These are phyloP conservation scores for Xestia rhomboidea DNA, from an alignment of 2,888 invertebrate species.

Conservation along the genomic window DNA sequence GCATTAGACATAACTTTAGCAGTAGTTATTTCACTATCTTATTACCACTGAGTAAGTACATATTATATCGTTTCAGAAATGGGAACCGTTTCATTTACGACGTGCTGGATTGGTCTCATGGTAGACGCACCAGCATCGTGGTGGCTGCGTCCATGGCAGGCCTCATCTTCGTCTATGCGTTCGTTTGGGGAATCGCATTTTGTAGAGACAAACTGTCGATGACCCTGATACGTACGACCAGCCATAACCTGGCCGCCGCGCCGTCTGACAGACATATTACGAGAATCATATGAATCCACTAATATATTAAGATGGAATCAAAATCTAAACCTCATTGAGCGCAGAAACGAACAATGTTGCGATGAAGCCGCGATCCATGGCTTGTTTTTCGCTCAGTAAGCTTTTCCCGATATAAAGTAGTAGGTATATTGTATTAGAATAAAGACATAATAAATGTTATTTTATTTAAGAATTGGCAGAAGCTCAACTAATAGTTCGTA, in stretches of 20 bases:
- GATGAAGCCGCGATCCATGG: constrained; percentile 2
- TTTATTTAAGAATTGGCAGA: constrained; percentile 24
- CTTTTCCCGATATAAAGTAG: constrained; percentile 26
- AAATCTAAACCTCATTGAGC: constrained; percentile 25
- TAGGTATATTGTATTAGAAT: constrained; percentile 12
- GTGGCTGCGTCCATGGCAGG: constrained; percentile 74
- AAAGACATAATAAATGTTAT: constrained; percentile 15
- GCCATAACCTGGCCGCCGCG: constrained; percentile 76
- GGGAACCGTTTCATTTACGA: constrained; percentile 93
- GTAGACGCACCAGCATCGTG: constrained; percentile 90
- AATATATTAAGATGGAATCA: constrained; percentile 11
- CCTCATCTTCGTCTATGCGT: constrained; percentile 75
- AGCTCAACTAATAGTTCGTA: constrained; percentile 44
- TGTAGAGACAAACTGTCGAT: constrained; percentile 78
- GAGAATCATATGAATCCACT: constrained; percentile 62
- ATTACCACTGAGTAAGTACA: neutral
- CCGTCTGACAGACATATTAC: constrained; percentile 72
- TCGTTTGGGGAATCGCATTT: constrained; percentile 76
- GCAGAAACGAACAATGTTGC: constrained; percentile 1
- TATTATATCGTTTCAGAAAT: constrained; percentile 77
- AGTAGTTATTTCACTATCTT: neutral
- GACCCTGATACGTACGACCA: constrained; percentile 75
- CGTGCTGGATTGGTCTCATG: constrained; percentile 94
- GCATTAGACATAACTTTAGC: neutral
- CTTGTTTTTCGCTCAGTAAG: constrained; percentile 17